phyloP scores from a whole-genome alignment of 1,140 invertebrate genomes.

The Papilio dardanus region DNA sequence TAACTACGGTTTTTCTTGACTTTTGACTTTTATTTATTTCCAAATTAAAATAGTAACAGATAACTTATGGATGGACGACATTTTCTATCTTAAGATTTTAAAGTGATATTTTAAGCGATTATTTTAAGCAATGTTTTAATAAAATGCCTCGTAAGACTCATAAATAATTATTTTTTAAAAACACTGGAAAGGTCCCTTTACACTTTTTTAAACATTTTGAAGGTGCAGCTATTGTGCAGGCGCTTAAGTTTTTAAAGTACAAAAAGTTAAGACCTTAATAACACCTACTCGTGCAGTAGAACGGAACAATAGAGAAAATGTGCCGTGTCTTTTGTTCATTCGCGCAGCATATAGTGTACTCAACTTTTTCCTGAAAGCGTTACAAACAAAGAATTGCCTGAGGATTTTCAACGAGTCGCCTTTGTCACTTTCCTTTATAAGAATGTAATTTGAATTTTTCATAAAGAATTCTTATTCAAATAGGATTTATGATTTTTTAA shows the following conservation, averaged over 20 bases:
- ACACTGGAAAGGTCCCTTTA: not conserved
- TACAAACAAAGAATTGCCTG: constrained; percentile 32
- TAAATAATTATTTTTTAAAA: not conserved
- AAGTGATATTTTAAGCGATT: too few species aligned
- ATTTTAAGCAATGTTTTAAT: too few species aligned
- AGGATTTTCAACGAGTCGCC: constrained; percentile 23
- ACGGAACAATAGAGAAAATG: constrained; percentile 28
- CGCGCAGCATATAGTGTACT: constrained; percentile 21
- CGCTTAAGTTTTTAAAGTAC: constrained; percentile 29
- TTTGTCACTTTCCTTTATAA: constrained; percentile 30
- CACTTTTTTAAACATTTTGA: not conserved
- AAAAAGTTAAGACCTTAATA: constrained; percentile 33
- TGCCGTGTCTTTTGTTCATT: constrained; percentile 31
- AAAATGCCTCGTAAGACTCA: too few species aligned
- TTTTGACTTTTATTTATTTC: too few species aligned
- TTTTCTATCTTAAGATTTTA: too few species aligned
- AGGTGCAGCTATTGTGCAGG: not conserved
- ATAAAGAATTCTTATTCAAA: not conserved
- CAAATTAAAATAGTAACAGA: too few species aligned
- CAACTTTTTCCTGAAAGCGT: constrained; percentile 34
- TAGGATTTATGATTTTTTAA: not conserved
- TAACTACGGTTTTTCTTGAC: too few species aligned
- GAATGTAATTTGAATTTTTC: constrained; percentile 29
- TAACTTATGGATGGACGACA: too few species aligned
- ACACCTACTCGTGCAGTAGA: constrained; percentile 29